Evolutionary conservation across 37 sponge, comb jelly and placozoan genomes (phyloP), one percentile per base, ranked within the genome.

Genomic region (Aplysina aerophoba): DNA sequence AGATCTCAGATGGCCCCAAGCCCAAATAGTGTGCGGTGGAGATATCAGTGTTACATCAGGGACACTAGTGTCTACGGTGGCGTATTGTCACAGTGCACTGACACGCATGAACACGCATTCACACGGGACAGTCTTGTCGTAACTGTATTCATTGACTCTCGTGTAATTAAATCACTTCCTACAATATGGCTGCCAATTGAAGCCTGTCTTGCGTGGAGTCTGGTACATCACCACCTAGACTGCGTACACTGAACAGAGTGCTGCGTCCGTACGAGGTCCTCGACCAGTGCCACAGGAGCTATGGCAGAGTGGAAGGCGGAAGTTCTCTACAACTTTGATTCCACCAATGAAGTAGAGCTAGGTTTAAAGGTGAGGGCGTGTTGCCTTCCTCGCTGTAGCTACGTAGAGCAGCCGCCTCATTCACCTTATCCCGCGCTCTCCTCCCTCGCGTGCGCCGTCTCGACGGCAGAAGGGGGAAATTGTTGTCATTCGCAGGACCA

Each of bases 401-500:
- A 21, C 40, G 69, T 25, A 14, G n/a, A 22, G 13, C 27, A n/a
- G 19, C 27, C 14, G 19, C n/a, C 13, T 67, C 28, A 13, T 14
- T 67, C 22, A 13, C 27, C 27, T n/a, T n/a, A n/a, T n/a, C n/a
- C n/a, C n/a, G n/a, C n/a, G n/a, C n/a, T n/a, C n/a, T n/a, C n/a
- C n/a, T n/a, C n/a, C 50, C 8, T 44, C 50, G 8, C 50, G 50
- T 8, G 50, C 50, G 50, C 8, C 50, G 6, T 11, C 50, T 44
- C 50, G 50, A 44, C 8, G 50, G 50, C 66, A 93, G 94, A 90
- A 88, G 55, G 94, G 94, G 30, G 94, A 93, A 39, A n/a, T 87
- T 21, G 83, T 93, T 16, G 25, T 77, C 50, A 85, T 93, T n/a
- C 53, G 80, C 36, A 44, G 90, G 36, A 86, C 34, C 38, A 85